Base-by-base conservation (phyloP, 2,797 vertebrate species). In the Helostoma temminkii region DNA sequence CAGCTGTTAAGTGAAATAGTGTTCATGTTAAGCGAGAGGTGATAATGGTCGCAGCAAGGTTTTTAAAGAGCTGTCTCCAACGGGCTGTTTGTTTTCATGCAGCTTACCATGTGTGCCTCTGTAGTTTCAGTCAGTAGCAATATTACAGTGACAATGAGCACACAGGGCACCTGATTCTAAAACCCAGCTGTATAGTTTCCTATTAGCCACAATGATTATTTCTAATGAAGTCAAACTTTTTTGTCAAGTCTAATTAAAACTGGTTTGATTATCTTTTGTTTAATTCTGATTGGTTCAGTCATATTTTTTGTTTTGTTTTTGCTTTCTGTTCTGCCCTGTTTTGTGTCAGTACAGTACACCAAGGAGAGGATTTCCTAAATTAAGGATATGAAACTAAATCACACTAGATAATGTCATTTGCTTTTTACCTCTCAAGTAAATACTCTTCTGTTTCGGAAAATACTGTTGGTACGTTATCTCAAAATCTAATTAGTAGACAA, bases 11-110 rank as follows among this genome's bases (percentile, higher is more conserved):
- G 32, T 58, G 45, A 70, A 72, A 65, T 14, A 42, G 26, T 22
- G 43, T 59, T 63, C 11, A 26, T 57, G 49, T 57, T 32, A 41
- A 77, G 62, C 10, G 47, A 25, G 49, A 57, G 59, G 45, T 25
- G 22, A 68, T 60, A 57, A 63, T 60, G 63, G 49, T 46, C 37
- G 56, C 64, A 45, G 52, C 1, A 16, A 62, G 55, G 39, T 57
- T n/a, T 62, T 74, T 70, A 60, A 43, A 70, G 22, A 0, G 0
- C 30, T 15, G 62, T 71, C 49, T 61, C 50, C 22, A 9, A 41
- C 0, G 5, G n/a, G 48, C 24, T 47, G 58, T 42, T 71, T 64
- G 46, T 70, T 66, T 64, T 25, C 28, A 57, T 28, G 30, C 28
- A 37, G 41, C 71, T 53, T 41, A 41, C 25, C 32, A 3, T 34